Percentiles rank a stretch among this genome's conserved stretches.
Conservation (phyloP, 2,888 invertebrate species). For the Hirudinaria manillensis region DNA sequence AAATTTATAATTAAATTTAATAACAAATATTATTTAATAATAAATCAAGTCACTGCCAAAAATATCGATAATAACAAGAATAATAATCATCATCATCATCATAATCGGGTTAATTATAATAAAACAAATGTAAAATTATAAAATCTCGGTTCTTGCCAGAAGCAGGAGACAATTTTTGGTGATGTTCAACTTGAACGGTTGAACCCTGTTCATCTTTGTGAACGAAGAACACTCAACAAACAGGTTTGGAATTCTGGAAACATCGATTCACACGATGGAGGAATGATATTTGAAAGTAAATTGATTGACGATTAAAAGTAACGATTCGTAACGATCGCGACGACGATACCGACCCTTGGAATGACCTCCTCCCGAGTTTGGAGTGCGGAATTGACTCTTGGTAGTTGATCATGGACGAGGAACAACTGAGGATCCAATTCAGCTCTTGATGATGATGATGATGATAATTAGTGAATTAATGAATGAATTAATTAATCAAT, state of each 20-base stretch:
- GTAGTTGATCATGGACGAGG: neutral
- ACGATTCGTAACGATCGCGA: too few species aligned
- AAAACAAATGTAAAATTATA: neutral
- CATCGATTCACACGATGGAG: neutral
- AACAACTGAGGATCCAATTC: constrained; percentile 18
- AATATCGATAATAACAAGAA: constrained; percentile 17
- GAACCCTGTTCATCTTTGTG: constrained; percentile 77
- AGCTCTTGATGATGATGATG: neutral
- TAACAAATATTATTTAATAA: neutral
- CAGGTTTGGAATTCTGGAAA: constrained; percentile 74
- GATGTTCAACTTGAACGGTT: constrained; percentile 81
- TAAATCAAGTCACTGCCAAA: neutral
- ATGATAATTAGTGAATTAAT: neutral
- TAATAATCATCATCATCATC: neutral
- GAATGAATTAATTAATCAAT: too few species aligned
- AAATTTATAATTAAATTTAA: neutral
- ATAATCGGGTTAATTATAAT: neutral
- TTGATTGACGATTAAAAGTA: too few species aligned
- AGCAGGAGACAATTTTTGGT: constrained; percentile 75
- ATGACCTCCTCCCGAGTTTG: constrained; percentile 23
- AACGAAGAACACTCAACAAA: constrained; percentile 83
- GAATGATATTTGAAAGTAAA: neutral
- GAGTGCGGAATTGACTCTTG: constrained; percentile 10
- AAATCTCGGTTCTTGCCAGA: constrained; percentile 59
- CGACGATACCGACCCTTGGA: constrained; percentile 18